phyloP scores from a whole-genome alignment of 37 sponge, comb jelly and placozoan genomes.

The Halichondria panicea region DNA sequence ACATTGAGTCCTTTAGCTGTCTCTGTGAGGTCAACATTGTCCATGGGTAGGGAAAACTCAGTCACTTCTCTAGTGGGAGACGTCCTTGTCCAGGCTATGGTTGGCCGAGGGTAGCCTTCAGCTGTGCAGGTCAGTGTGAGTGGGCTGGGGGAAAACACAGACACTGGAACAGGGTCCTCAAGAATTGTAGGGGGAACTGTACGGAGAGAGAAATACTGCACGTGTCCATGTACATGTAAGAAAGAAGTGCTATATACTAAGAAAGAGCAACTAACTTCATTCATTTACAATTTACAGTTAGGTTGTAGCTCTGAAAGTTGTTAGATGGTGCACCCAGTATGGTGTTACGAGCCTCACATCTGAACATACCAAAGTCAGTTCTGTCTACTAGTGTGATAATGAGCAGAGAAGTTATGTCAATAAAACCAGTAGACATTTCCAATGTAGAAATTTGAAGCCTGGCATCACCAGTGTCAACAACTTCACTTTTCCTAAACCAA shows the following conservation, averaged over 20 bases:
- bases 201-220: slow-evolving; percentile 1
- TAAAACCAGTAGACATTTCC: neutral
- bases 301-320: neutral
- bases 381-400: neutral
- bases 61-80: slow-evolving; percentile 9
- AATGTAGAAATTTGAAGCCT: slow-evolving; percentile 2
- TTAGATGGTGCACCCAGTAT: neutral
- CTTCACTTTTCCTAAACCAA: slow-evolving; percentile 11
- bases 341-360: slow-evolving; percentile 33
- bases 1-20: neutral
- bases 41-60: slow-evolving; percentile 2
- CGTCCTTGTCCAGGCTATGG: slow-evolving; percentile 37
- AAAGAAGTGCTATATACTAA: too few relatives aligned
- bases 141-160: slow-evolving; percentile 7
- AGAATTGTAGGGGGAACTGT: slow-evolving; percentile 22
- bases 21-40: neutral
- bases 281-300: slow-evolving; percentile 30
- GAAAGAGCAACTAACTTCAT: neutral
- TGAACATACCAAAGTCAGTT: slow-evolving; percentile 48
- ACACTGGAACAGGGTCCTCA: neutral
- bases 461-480: neutral
- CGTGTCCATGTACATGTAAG: too few relatives aligned
- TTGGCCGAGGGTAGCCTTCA: slow-evolving; percentile 40
- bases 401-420: slow-evolving; percentile 2
- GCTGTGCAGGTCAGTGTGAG: slow-evolving; percentile 38